Conservation (phyloP, 2,113 vertebrate genomes). For the Epinephelus fuscoguttatus region DNA sequence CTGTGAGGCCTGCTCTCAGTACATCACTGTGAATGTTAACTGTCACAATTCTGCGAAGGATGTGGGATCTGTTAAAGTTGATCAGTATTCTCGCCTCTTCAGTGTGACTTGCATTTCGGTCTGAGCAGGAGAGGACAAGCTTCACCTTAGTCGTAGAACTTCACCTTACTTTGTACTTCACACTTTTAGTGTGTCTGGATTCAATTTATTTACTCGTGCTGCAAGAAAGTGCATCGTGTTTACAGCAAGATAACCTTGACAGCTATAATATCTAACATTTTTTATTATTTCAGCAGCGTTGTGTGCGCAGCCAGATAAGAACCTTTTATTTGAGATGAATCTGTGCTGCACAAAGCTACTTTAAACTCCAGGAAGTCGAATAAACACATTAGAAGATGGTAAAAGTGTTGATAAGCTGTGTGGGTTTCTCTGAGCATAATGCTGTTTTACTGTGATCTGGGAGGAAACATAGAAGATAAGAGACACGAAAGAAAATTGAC, state of each 20-base stretch:
- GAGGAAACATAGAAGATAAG: slow-evolving; percentile 35
- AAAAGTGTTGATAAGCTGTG: slow-evolving; percentile 53
- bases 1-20: too few species aligned
- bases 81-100: neutral
- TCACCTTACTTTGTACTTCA: slow-evolving; percentile 2
- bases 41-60: neutral
- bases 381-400: slow-evolving; percentile 51
- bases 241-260: slow-evolving; percentile 46
- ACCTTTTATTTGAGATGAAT: slow-evolving; percentile 56
- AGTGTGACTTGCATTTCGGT: neutral
- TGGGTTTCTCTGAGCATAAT: slow-evolving; percentile 20
- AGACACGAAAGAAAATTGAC: slow-evolving; percentile 30
- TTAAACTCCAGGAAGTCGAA: slow-evolving; percentile 43
- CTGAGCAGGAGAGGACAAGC: neutral
- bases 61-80: neutral
- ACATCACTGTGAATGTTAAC: neutral
- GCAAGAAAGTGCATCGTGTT: slow-evolving; percentile 25
- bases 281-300: slow-evolving; percentile 30
- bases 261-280: slow-evolving; percentile 27
- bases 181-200: neutral
- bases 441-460: slow-evolving; percentile 34
- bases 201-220: neutral
- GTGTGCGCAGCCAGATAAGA: slow-evolving; percentile 52
- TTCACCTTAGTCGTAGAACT: neutral
- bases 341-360: slow-evolving; percentile 51